phyloP scores from a whole-genome alignment of 2,797 vertebrate species.

The Graptemys geographica region DNA sequence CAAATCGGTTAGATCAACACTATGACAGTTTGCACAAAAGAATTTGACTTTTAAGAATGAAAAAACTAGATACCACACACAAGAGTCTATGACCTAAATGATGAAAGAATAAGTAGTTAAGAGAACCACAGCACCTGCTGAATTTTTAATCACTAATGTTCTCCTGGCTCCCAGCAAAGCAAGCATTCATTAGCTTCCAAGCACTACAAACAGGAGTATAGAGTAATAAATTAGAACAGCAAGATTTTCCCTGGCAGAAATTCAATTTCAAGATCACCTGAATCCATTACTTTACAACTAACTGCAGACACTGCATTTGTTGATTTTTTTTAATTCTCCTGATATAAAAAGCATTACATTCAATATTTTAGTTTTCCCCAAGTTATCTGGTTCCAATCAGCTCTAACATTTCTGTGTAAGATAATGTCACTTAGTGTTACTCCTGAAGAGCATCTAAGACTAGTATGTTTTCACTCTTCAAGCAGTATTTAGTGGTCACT shows the following conservation, averaged over 20 bases:
- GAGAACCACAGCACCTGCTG: constrained; percentile 68
- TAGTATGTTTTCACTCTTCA: constrained; percentile 8
- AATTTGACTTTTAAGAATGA: constrained; percentile 35
- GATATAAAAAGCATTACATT: constrained; percentile 56
- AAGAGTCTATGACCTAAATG: constrained; percentile 50
- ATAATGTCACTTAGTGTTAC: constrained; percentile 12
- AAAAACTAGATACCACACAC: not conserved
- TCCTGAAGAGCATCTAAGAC: not conserved
- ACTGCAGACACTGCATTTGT: constrained; percentile 40
- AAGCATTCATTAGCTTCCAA: constrained; percentile 43
- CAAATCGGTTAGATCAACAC: constrained; percentile 61
- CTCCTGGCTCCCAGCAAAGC: constrained; percentile 63
- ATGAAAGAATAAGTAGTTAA: constrained; percentile 60
- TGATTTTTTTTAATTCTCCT: constrained; percentile 35
- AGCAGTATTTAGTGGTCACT: constrained; percentile 40
- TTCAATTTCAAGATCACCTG: constrained; percentile 56
- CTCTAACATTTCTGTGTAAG: constrained; percentile 39
- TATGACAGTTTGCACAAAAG: constrained; percentile 35
- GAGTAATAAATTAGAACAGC: constrained; percentile 36
- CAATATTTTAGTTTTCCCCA: constrained; percentile 10
- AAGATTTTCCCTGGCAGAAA: constrained; percentile 61
- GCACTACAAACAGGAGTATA: constrained; percentile 2
- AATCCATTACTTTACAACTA: constrained; percentile 49
- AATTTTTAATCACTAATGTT: constrained; percentile 70
- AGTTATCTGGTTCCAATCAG: constrained; percentile 52